Percentiles rank a stretch among this genome's conserved stretches.
Conservation (phyloP, 2,888 invertebrate genomes). For the Amblyjoppa proteus region DNA sequence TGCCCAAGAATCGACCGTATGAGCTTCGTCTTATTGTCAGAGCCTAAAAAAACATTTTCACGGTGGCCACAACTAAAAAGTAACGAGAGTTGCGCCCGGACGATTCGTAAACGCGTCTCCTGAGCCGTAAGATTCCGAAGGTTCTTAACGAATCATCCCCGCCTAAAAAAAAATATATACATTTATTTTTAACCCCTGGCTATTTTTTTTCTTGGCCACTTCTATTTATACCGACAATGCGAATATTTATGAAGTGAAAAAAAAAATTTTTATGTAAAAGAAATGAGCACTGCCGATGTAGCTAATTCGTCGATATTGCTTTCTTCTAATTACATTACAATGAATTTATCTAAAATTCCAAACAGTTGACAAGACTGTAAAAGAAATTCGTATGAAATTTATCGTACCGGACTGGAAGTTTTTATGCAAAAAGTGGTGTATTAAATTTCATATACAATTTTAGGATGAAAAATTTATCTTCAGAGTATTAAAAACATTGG, state of each 20-base stretch:
- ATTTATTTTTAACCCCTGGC: not conserved
- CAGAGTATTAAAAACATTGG: no score
- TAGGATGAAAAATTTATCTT: no score
- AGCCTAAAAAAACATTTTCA: constrained; percentile 72
- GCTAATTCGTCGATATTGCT: not conserved
- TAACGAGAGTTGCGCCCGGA: constrained; percentile 7
- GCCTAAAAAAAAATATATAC: not conserved
- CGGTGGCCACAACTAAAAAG: constrained; percentile 30
- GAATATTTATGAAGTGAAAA: not conserved
- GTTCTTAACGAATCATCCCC: not conserved
- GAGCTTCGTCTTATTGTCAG: constrained; percentile 72
- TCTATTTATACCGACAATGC: not conserved
- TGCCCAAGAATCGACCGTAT: constrained; percentile 72
- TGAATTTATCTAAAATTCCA: no score
- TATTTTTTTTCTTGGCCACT: not conserved
- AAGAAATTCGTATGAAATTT: no score
- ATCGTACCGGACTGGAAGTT: no score
- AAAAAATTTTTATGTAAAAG: not conserved
- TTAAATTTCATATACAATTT: no score
- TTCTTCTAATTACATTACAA: no score
- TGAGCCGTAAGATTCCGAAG: not conserved
- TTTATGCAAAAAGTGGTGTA: no score
- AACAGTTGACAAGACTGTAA: no score
- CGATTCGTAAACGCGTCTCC: not conserved
- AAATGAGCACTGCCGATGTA: not conserved